A percentile compares a stretch with the other conserved stretches of the same genome.
Evolutionary conservation across 1,140 invertebrate species (phyloP).

Genomic region (Branchinecta lynchi): DNA sequence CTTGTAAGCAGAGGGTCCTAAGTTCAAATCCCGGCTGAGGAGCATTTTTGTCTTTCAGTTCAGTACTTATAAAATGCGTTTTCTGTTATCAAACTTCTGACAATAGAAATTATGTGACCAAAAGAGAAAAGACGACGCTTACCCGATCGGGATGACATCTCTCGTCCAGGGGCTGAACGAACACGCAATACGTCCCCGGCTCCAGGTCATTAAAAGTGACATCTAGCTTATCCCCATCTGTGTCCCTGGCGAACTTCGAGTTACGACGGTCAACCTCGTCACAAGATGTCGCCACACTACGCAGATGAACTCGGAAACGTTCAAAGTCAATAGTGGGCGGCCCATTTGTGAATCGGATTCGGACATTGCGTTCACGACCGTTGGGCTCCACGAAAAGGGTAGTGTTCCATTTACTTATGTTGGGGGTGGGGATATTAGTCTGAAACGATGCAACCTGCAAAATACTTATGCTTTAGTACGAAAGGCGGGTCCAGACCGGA

Average conservation of each 20-base stretch:
- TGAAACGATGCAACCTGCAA: not conserved
- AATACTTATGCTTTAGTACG: not conserved
- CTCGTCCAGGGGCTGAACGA: not conserved
- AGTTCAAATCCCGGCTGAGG: too few species aligned
- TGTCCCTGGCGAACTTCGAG: not conserved
- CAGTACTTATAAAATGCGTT: too few species aligned
- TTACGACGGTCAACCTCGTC: not conserved
- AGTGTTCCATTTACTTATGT: not conserved
- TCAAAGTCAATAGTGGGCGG: conserved; percentile 1
- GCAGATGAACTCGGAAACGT: not conserved
- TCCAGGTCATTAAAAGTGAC: not conserved
- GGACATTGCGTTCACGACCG: not conserved
- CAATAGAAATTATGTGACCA: too few species aligned
- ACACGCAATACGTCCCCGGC: not conserved
- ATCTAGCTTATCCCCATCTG: not conserved
- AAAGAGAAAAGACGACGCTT: not conserved
- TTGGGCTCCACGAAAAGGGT: not conserved
- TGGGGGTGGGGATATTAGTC: not conserved
- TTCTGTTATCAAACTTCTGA: too few species aligned
- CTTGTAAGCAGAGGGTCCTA: too few species aligned
- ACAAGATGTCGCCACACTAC: not conserved
- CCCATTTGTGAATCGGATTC: not conserved
- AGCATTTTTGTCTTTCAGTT: too few species aligned
- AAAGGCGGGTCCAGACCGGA: too few species aligned
- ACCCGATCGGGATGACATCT: conserved; percentile 6